Evolutionary conservation across 1,140 invertebrate species (phyloP), one percentile per base, ranked within the genome.

Genomic region (Lineus longissimus): DNA sequence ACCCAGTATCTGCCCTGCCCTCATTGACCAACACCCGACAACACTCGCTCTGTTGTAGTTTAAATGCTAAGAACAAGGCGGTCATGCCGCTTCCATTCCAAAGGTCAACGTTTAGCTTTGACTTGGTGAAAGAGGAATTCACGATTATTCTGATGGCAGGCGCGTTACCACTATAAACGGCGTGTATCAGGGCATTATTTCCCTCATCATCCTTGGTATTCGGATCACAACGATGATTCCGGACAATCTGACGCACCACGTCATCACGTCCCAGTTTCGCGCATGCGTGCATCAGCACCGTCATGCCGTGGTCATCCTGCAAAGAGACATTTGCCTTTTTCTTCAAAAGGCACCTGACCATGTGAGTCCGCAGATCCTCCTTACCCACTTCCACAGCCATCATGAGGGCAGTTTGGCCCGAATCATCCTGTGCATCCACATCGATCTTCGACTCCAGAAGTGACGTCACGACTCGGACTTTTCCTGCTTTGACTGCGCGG

Each of bases 251-350:
- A 71, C 88, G 87, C 1, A 94, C 90, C 64, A 94, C 89, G 61
- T 93, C 91, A 13, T 87, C 86, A 68, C 92, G 90, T 4, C 70
- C 67, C 1, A 91, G 91, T 76, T 95, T 92, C 76, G 94, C 92
- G 15, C 91, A 90, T 6, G 92, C 92, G 77, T 92, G 94, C 93
- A 95, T 95, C 47, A 95, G 80, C 7, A 92, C 91, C 2, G 93
- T 93, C 64, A 90, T 92, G 11, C 93, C 93, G 77, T 93, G 91
- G 73, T 91, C 89, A 74, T 95, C 93, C 80, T 92, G 90, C 62
- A 92, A 90, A 76, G 95, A 95, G 6, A 94, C 87, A 71, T 93
- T 91, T 2, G 92, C 93, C 25, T 92, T 92, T 59, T 66, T 64
- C 25, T 67, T 65, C 23, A 76, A 58, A n/a, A 76, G 45, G 23